Evolutionary conservation across 1,140 invertebrate species (phyloP), one percentile per base, ranked within the genome.

Genomic region (Neodiprion virginianus): DNA sequence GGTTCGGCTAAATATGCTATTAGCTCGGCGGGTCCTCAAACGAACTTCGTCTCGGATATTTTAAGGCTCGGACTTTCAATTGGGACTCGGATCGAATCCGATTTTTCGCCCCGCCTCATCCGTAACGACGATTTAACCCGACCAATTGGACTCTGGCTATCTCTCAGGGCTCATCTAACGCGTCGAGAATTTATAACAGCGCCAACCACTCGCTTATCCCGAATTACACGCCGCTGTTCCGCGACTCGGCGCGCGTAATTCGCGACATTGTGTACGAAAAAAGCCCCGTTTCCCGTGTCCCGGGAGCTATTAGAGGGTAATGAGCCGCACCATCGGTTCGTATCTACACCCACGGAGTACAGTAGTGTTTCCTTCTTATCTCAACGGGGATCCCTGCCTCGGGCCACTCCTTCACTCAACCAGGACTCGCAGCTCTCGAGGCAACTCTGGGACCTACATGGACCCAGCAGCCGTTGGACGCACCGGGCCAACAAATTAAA

Each of bases 401-500:
- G 53, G n/a, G 53, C 53, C 53, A 61, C 53, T 61, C 53, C 53
- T 8, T 40, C 28, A 40, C 28, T 40, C 28, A 40, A 40, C 28
- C 2, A 40, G 28, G 28, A 40, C 28, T 40, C 28, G 28, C 28
- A 40, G 28, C 28, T 40, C 28, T 17, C 53, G 53, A 17, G 11
- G 53, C 53, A 8, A 3, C 28, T 40, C 53, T 12, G 53, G 53
- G 28, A 40, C 28, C 28, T 40, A 40, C 28, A 40, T 40, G 28
- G 28, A 66, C 65, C 47, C 10, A 74, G 21, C 28, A 71, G 72
- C 75, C 76, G 79, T 78, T 76, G 21, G 76, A 79, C 76, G 78
- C 75, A 75, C 73, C 79, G 78, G 79, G 73, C 71, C 74, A 80
- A 81, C 81, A 82, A 82, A 82, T 82, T 82, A 81, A 81, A 76